Evolutionary conservation across 1,140 invertebrate species (phyloP), one percentile per base, ranked within the genome.

Genomic region (Tachypleus tridentatus): DNA sequence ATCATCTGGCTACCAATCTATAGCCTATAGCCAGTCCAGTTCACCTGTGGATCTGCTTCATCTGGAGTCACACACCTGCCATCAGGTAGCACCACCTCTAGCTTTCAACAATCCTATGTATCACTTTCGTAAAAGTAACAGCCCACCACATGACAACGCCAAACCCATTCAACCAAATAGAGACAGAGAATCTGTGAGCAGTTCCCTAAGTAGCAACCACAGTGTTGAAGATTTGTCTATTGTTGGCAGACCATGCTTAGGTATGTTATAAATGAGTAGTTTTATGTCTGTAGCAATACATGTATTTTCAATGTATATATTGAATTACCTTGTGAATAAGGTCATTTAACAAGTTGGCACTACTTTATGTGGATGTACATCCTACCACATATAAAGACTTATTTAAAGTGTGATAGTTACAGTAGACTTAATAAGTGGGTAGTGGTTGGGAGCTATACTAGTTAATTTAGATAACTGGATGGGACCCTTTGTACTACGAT

Each of bases 21-120:
- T 92, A 72, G 89, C 88, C 5, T 91, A 91, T 74, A 92, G 89
- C 72, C 89, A 91, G 75, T 91, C 88, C 65, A 91, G 86, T 70
- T 91, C 88, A 74, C 89, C 90, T n/a, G 87, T 91, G 4, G 89
- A 93, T 73, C 80, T 86, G 7, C 80, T 79, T 5, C 74, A 76
- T 51, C 63, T 76, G 66, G 63, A 73, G 8, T 65, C 7, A 8
- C 73, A 81, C 10, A 81, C 50, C 65, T 64, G 51, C 61, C 70
- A 49, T 8, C 68, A 70, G 47, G 61, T 69, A 7, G 63, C 71
- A 80, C 85, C 62, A 53, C 88, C 89, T 4, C 74, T 93, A 59
- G 89, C 90, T 51, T 93, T 93, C 71, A 87, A 87, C 52, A 93
- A 93, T 78, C 90, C 89, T 3, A 85, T 91, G 58, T 93, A 92